A percentile compares a stretch with the other conserved stretches of the same genome.
Conservation (phyloP, 1,140 invertebrate genomes). For the Aphaenogaster floridana region DNA sequence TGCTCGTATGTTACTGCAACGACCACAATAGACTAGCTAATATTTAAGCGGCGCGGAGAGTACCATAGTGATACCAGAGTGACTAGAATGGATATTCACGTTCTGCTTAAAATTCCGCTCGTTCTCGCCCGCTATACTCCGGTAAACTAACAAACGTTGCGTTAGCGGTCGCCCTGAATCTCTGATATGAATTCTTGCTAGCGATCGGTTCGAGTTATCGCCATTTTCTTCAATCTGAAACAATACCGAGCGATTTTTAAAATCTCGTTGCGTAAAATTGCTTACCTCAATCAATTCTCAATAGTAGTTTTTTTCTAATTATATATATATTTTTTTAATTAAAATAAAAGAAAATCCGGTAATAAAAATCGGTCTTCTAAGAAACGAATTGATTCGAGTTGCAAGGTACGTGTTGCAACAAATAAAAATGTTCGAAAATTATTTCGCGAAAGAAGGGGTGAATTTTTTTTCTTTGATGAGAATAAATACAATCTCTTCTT, state of each 20-base stretch:
- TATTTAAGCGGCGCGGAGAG: constrained; percentile 6
- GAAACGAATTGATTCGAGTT: neutral
- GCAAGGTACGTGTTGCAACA: neutral
- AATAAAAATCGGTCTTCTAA: neutral
- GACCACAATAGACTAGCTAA: neutral
- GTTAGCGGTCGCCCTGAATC: constrained; percentile 37
- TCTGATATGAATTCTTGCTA: constrained; percentile 51
- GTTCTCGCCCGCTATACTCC: constrained; percentile 34
- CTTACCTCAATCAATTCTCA: neutral
- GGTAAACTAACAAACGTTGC: constrained; percentile 50
- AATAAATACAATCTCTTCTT: constrained; percentile 24
- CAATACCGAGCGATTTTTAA: neutral
- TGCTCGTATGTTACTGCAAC: neutral
- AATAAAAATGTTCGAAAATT: neutral
- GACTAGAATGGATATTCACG: constrained; percentile 51
- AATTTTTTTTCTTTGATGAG: constrained; percentile 4
- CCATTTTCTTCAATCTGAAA: constrained; percentile 30
- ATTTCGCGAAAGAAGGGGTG: neutral
- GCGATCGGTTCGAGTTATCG: constrained; percentile 17
- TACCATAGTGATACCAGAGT: constrained; percentile 10
- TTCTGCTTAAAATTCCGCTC: constrained; percentile 57
- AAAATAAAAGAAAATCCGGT: neutral
- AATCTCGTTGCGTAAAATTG: constrained; percentile 1
- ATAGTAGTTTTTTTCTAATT: neutral
- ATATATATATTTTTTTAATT: neutral